Evolutionary conservation across 2,888 invertebrate species (phyloP), one percentile per base, ranked within the genome.

Genomic region (Heteromyza rotundicornis): DNA sequence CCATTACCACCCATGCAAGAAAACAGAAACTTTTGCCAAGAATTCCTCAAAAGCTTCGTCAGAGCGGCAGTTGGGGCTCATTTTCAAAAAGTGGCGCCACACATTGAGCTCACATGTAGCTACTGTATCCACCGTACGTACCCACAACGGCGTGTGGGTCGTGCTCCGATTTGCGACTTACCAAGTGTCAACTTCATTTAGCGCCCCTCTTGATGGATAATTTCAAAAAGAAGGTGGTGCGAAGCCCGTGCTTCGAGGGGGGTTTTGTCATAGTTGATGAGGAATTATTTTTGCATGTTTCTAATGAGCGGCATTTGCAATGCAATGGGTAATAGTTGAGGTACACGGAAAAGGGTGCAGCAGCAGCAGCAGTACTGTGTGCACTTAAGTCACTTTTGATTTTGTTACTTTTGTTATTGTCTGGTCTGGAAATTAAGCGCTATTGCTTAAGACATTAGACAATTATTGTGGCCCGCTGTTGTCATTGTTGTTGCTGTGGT

Each of bases 171-270:
- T 32, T 12, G 32, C 32, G 32, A 32, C 32, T 40, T 40, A n/a
- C 40, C 40, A 40, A 40, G 40, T 40, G 40, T 40, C 40, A 40
- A 40, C 40, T 40, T 40, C 40, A 40, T 40, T 40, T 40, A 40
- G 40, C 40, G 40, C 40, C 40, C 40, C 12, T n/a, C 40, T 40
- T n/a, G n/a, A 7, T 40, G 40, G n/a, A 3, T n/a, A 40, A 40
- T 40, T 40, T 7, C 40, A 7, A 40, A 40, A n/a, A n/a, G 10
- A n/a, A 40, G n/a, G 3, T n/a, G n/a, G n/a, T n/a, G 14, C 40
- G 40, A n/a, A 14, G 16, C n/a, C 16, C 8, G 16, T 3, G 40
- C n/a, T 40, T n/a, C n/a, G 40, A 40, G 40, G 40, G 12, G 12
- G n/a, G 40, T 14, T 32, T 12, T 32, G 32, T 32, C 32, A 32